Evolutionary conservation across 2,888 invertebrate species (phyloP), one percentile per base, ranked within the genome.

Genomic region (Xestia ashworthii): DNA sequence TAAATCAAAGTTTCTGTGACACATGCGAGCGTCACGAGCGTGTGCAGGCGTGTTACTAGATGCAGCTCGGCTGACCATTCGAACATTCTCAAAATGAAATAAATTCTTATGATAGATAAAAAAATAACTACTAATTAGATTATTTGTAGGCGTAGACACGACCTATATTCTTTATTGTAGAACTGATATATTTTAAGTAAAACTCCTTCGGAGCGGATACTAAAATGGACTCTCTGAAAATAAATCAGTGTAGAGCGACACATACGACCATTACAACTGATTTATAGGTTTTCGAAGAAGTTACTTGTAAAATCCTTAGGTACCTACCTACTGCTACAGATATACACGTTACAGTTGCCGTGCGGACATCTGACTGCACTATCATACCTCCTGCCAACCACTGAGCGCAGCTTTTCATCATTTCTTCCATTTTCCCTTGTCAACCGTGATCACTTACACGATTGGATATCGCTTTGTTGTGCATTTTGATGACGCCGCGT

Each of bases 201-300:
- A 53, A 32, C 25, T n/a, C 67, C 32, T 74, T 44, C 12, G 44
- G 38, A 53, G 46, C 53, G n/a, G 12, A n/a, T 53, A 11, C 60
- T 19, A 16, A 67, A 76, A 68, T 64, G 53, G 44, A 53, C 53
- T 62, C 68, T 76, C 46, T 38, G 64, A 62, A 53, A 22, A 68
- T 76, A 77, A 76, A 76, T 77, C 67, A 64, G 19, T 12, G 58
- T 41, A 58, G 46, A 38, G 53, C 38, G 77, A 68, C 68, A 58
- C 78, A 55, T 16, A 1, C 64, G 64, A 48, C 55, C 76, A n/a
- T 74, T 78, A 53, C 46, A 3, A 22, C 64, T 48, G 74, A 76
- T 66, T 66, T 58, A 76, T 74, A 41, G 8, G 6, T 58, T 66
- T 48, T 32, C 14, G 64, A n/a, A 46, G 55, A 32, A 38, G 22